phyloP scores from a whole-genome alignment of 1,140 invertebrate species.

The Panagrolaimus sp. region DNA sequence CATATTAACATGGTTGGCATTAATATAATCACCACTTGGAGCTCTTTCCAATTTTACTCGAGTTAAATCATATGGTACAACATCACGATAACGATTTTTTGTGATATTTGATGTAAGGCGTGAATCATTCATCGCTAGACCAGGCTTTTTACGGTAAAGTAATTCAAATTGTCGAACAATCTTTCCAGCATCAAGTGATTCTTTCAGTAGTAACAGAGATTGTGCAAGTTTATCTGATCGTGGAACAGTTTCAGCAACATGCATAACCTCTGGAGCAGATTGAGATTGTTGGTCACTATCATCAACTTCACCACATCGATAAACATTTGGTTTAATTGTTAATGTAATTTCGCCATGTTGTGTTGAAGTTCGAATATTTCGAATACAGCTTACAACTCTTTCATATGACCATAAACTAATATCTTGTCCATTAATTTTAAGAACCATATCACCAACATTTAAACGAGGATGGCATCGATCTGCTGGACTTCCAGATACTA shows the following conservation, averaged over 20 bases:
- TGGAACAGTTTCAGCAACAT: conserved; percentile 64
- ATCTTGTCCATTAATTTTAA: conserved; percentile 88
- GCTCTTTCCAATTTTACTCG: conserved; percentile 74
- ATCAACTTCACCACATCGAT: conserved; percentile 65
- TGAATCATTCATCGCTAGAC: conserved; percentile 73
- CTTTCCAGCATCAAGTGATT: conserved; percentile 83
- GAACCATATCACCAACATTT: conserved; percentile 90
- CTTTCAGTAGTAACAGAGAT: conserved; percentile 80
- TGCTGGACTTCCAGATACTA: conserved; percentile 69
- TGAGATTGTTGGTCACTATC: conserved; percentile 66
- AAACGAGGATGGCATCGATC: conserved; percentile 71
- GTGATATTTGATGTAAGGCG: conserved; percentile 73
- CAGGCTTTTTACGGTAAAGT: conserved; percentile 79
- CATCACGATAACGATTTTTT: conserved; percentile 89
- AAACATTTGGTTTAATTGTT: conserved; percentile 78
- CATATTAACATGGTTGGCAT: conserved; percentile 96
- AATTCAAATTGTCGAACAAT: conserved; percentile 78
- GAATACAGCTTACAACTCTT: conserved; percentile 84
- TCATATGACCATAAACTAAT: conserved; percentile 82
- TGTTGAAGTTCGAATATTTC: conserved; percentile 70
- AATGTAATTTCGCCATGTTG: conserved; percentile 73
- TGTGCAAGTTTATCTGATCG: conserved; percentile 70
- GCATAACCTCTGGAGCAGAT: conserved; percentile 62
- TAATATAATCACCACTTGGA: conserved; percentile 81
- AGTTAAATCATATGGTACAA: conserved; percentile 90